A percentile compares a stretch with the other conserved stretches of the same genome.
Evolutionary conservation across 2,888 invertebrate genomes (phyloP).

Genomic region (Drosophila niveifrons): DNA sequence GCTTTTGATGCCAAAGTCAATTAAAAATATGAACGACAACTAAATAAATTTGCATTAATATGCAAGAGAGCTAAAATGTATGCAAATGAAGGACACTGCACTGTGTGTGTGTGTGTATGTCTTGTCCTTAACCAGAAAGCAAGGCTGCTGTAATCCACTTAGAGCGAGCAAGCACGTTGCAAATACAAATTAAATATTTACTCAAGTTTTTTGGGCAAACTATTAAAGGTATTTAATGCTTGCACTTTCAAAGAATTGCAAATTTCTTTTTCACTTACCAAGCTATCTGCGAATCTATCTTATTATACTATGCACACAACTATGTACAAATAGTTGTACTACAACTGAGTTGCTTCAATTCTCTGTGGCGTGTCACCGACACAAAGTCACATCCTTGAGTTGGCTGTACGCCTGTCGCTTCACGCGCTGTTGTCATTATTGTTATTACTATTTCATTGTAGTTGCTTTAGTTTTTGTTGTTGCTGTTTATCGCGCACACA

Average conservation of each 20-base stretch:
- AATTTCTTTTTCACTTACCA: conserved; percentile 18
- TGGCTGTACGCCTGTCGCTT: conserved; percentile 15
- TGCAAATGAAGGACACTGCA: conserved; percentile 46
- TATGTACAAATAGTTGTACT: conserved; percentile 20
- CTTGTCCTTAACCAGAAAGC: conserved; percentile 6
- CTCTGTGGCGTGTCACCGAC: conserved; percentile 53
- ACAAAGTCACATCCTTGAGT: conserved; percentile 49
- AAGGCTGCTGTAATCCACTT: conserved; percentile 15
- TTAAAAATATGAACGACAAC: conserved; percentile 64
- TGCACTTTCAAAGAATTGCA: neutral
- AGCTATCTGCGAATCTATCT: conserved; percentile 13
- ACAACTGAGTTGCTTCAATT: conserved; percentile 28
- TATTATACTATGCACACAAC: conserved; percentile 12
- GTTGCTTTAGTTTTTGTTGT: conserved; percentile 43
- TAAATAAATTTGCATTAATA: conserved; percentile 69
- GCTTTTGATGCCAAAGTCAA: conserved; percentile 60
- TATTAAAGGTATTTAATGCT: neutral
- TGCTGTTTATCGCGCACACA: conserved; percentile 57
- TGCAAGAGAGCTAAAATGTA: conserved; percentile 49
- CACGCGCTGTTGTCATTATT: conserved; percentile 56
- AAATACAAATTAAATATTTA: conserved; percentile 12
- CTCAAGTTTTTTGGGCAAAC: neutral
- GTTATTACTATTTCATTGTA: conserved; percentile 68
- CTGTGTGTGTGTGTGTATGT: no score
- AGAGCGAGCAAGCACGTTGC: neutral